Conservation (phyloP, 2,797 vertebrate genomes). For the Pelodytes ibericus region DNA sequence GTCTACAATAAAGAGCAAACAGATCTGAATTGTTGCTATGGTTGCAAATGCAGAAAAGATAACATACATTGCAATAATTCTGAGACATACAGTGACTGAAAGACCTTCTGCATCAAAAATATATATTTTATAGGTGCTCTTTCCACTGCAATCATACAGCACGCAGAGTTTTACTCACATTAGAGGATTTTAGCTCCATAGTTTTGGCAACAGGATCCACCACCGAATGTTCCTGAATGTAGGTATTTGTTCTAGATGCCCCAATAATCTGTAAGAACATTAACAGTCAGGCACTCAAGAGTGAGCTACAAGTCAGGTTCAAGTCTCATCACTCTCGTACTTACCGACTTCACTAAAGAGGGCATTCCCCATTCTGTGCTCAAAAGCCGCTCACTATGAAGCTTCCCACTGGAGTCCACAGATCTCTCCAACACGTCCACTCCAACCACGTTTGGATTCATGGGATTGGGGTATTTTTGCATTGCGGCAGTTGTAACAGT, state of each 20-base stretch:
- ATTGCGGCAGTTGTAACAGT: constrained; percentile 95
- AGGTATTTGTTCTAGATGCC: constrained; percentile 84
- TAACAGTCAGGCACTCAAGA: not conserved
- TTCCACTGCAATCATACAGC: too few relatives aligned
- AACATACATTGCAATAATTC: too few relatives aligned
- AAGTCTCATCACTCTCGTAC: constrained; percentile 55
- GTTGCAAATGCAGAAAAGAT: too few relatives aligned
- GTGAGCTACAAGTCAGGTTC: too few relatives aligned
- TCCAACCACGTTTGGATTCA: constrained; percentile 94
- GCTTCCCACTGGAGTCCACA: constrained; percentile 82
- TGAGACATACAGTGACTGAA: too few relatives aligned
- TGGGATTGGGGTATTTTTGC: constrained; percentile 98
- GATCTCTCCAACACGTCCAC: constrained; percentile 90
- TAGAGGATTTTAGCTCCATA: constrained; percentile 91
- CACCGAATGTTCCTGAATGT: constrained; percentile 91
- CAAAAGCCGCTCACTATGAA: constrained; percentile 91
- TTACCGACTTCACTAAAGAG: constrained; percentile 90
- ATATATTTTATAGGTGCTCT: too few relatives aligned
- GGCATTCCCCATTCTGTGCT: constrained; percentile 98
- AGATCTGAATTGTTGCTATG: too few relatives aligned
- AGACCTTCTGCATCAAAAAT: too few relatives aligned
- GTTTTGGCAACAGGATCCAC: constrained; percentile 87
- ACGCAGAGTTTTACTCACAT: too few relatives aligned
- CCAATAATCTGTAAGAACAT: constrained; percentile 84
- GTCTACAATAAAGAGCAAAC: not conserved